Base-by-base conservation (phyloP, 2,113 vertebrate species). In the Jacana jacana region DNA sequence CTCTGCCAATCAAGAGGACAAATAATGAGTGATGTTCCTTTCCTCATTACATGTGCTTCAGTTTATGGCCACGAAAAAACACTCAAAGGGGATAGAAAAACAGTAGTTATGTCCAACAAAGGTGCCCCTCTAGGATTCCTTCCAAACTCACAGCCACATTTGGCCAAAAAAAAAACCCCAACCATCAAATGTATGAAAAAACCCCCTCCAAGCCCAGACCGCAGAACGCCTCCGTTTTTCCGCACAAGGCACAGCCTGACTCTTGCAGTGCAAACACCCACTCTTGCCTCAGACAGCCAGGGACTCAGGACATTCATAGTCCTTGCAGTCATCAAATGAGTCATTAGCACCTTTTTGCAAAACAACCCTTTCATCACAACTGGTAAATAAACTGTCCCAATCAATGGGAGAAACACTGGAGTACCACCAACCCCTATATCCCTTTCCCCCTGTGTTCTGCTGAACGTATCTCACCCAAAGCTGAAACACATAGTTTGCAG, bases 41-140 rank as follows among this genome's bases (percentile, higher is more conserved):
- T 83, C 54, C 17, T 91, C 37, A 55, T 77, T 87, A 58, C 16
- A 3, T 35, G 42, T 87, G 70, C 27, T 90, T 91, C 81, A 49
- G 37, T 66, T 89, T 81, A 42, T 40, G 70, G 73, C 39, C 76
- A 84, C 86, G 28, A 69, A 58, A 65, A 93, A 94, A 80, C 7
- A n/a, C 42, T 75, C 22, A 14, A 4, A 54, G 33, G 49, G 49
- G 44, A n/a, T 27, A 81, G 49, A 52, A 76, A 95, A 93, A 68
- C 11, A 90, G 60, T 6, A 73, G 64, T 72, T 79, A 57, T 58
- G 61, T 90, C 58, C 89, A 88, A 68, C 57, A 84, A 89, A 85
- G 68, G 52, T 60, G 28, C 33, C 39, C 46, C 57, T 91, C 2
- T 9, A 86, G 61, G 27, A 49, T 73, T 77, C 35, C 72, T 63